Evolutionary conservation across 2,888 invertebrate species (phyloP).

Genomic region (Drosophila borborema): DNA sequence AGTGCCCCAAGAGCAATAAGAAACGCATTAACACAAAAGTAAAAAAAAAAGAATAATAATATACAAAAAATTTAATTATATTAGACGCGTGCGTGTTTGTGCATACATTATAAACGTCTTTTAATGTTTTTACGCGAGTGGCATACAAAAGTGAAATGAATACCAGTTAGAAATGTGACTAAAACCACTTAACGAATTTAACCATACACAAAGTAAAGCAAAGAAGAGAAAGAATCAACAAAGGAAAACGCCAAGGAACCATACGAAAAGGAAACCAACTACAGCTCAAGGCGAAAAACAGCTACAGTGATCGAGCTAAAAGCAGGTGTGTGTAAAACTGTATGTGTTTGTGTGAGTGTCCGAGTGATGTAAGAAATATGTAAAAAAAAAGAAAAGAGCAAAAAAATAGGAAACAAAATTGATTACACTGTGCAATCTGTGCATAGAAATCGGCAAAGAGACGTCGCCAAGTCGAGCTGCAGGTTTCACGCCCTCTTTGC

Average conservation of each 20-base stretch:
- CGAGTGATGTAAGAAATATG: conserved; percentile 34
- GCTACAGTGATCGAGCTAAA: conserved; percentile 35
- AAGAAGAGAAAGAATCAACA: conserved; percentile 25
- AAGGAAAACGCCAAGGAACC: conserved; percentile 28
- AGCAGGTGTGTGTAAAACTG: conserved; percentile 44
- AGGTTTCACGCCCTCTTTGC: neutral
- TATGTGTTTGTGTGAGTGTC: conserved; percentile 29
- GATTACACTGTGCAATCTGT: conserved; percentile 28
- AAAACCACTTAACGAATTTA: conserved; percentile 54
- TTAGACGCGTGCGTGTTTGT: conserved; percentile 42
- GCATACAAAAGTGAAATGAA: conserved; percentile 49
- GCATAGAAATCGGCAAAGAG: conserved; percentile 38
- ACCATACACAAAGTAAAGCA: conserved; percentile 4
- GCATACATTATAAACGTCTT: conserved; percentile 37
- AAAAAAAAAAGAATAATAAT: neutral
- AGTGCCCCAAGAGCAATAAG: conserved; percentile 51
- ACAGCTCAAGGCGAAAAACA: conserved; percentile 33
- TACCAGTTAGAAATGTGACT: conserved; percentile 74
- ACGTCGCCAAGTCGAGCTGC: conserved; percentile 18
- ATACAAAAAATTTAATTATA: conserved; percentile 9
- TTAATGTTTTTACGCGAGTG: conserved; percentile 42
- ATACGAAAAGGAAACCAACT: conserved; percentile 29
- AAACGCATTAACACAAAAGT: conserved; percentile 23
- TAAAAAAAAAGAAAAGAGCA: neutral
- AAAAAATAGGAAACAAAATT: conserved; percentile 39